Evolutionary conservation across 2,888 invertebrate genomes (phyloP).

Genomic region (Aphodius granarius): DNA sequence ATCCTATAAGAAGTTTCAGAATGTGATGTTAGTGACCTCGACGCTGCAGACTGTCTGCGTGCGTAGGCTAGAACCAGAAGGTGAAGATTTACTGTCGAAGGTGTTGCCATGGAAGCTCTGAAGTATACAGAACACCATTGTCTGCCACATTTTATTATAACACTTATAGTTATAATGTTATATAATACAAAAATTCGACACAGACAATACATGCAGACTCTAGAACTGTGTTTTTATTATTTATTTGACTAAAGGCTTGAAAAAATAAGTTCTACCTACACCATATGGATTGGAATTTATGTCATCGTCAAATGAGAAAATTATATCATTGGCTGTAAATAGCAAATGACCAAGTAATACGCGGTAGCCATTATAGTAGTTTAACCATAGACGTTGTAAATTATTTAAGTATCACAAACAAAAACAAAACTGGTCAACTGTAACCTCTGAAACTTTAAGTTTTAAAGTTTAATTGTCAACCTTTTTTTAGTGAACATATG

Average conservation of each 20-base stretch:
- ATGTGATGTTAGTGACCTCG: slow-evolving; percentile 9
- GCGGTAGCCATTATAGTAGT: no score
- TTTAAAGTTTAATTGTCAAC: no score
- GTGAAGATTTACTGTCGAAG: slow-evolving; percentile 7
- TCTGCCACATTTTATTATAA: not conserved
- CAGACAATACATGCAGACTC: no score
- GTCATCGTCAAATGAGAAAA: not conserved
- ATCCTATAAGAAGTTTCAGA: not conserved
- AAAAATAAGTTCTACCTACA: no score
- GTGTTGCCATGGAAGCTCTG: not conserved
- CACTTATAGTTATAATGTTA: not conserved
- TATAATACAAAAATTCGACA: not conserved
- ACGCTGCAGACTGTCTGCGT: not conserved
- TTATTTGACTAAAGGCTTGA: no score
- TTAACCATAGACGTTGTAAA: no score
- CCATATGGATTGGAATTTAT: no score
- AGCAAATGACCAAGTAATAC: not conserved
- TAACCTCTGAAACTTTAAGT: no score
- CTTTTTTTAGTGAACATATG: no score
- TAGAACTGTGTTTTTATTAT: no score
- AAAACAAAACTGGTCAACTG: no score
- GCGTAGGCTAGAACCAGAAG: slow-evolving; percentile 13
- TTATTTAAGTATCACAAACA: no score
- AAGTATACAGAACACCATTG: not conserved
- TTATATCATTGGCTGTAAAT: not conserved